Evolutionary conservation across 2,113 vertebrate species (phyloP).

Genomic region (Eleginops maclovinus): DNA sequence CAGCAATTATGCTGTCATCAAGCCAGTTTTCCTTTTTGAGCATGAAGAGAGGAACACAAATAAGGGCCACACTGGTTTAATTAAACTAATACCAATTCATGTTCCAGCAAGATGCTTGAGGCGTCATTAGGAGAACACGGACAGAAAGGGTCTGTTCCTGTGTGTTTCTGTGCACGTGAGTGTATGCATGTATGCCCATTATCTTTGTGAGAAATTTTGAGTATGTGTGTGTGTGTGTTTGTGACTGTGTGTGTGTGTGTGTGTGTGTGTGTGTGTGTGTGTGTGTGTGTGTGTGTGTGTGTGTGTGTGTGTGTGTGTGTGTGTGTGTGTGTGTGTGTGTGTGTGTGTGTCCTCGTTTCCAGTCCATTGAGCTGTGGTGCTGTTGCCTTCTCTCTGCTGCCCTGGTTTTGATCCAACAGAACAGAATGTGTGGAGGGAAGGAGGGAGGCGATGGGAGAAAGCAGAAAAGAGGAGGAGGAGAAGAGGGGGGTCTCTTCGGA

Average conservation of each 20-base stretch:
- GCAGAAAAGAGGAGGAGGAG: slow-evolving; percentile 49
- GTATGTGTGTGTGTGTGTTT: slow-evolving; percentile 30
- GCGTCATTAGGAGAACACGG: slow-evolving; percentile 62
- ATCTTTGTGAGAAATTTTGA: slow-evolving; percentile 55
- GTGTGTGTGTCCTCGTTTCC: slow-evolving; percentile 56
- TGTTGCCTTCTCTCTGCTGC: slow-evolving; percentile 41
- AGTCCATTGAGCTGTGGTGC: slow-evolving; percentile 52
- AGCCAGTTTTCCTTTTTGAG: slow-evolving; percentile 73
- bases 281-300: slow-evolving; percentile 42
- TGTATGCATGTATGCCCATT: slow-evolving; percentile 38
- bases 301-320: slow-evolving; percentile 37
- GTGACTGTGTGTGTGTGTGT: slow-evolving; percentile 28
- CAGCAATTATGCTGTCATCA: slow-evolving; percentile 79
- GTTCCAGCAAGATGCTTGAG: slow-evolving; percentile 64
- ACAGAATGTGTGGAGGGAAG: slow-evolving; percentile 63
- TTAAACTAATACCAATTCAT: slow-evolving; percentile 83
- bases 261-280: slow-evolving; percentile 22
- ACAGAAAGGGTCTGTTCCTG: slow-evolving; percentile 40
- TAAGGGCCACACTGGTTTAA: slow-evolving; percentile 75
- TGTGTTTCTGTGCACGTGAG: slow-evolving; percentile 3
- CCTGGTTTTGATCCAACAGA: slow-evolving; percentile 75
- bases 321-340: slow-evolving; percentile 33
- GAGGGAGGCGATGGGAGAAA: slow-evolving; percentile 69
- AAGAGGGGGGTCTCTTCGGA: slow-evolving; percentile 61
- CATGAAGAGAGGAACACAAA: slow-evolving; percentile 66